Evolutionary conservation across 2,113 vertebrate species (phyloP), one percentile per base, ranked within the genome.

Genomic region (Neopipo cinnamomea): DNA sequence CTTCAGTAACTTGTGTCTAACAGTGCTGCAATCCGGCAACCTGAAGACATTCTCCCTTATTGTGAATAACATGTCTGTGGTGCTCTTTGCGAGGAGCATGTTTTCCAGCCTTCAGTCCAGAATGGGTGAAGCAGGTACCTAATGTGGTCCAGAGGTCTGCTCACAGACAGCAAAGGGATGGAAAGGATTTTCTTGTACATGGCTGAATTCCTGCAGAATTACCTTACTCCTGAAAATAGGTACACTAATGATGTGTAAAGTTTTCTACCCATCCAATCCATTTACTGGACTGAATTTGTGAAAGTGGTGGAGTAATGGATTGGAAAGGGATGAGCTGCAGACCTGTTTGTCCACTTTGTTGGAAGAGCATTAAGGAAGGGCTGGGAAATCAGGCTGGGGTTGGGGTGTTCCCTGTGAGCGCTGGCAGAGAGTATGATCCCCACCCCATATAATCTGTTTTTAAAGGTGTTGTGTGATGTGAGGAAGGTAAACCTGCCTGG

Each of bases 101-200:
- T 94, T 87, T 79, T 46, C 27, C 78, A 83, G 53, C 53, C 42
- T 71, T 41, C 27, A 6, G 30, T 23, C 19, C 33, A 46, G 66
- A 41, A 61, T 61, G 14, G 27, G 24, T 33, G n/a, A 53, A n/a
- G 55, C 33, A 16, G 58, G 27, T 33, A 3, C 22, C 56, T 19
- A 25, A 8, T 5, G 24, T 33, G 46, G 42, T 37, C 47, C 44
- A 25, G 42, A 67, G 39, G 21, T 27, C 52, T 77, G 39, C 55
- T 85, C 13, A 3, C 7, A 27, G 49, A 1, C 30, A 73, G 47
- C 55, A 35, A 59, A 86, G 55, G 47, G 30, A 13, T 3, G 21
- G 12, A 28, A 71, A 75, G 35, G 75, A 81, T 0, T 0, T 58
- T 72, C n/a, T 49, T 39, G 53, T 17, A 11, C 5, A 0, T 10